Base-by-base conservation (phyloP, 2,888 invertebrate species). In the Lobophora halterata region DNA sequence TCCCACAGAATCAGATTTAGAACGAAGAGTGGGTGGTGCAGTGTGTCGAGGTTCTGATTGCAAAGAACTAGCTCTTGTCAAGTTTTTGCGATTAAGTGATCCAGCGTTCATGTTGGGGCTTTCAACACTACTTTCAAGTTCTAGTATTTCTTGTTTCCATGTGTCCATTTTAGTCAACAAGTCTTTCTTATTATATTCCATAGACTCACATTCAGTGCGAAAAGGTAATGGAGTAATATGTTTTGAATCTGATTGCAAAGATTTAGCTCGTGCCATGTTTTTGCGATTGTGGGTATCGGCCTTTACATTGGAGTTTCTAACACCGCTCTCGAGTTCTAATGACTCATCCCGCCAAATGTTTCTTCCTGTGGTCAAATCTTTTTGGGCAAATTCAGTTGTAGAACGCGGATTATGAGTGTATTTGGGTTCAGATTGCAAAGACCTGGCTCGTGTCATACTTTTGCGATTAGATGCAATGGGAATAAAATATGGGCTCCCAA, bases 1-100 rank as follows among this genome's bases (percentile, higher is more conserved):
- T 28, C 31, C 19, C 8, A 36, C 32, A 10, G 35, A 28, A 13
- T 36, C 42, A 5, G 42, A 42, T 32, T 42, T 42, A 5, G 42
- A 32, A 5, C 36, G 42, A 28, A 2, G 36, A 7, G 19, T 19
- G 10, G 35, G 23, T 26, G 10, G 5, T 5, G 9, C 25, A 9
- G 30, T 7, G 8, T 27, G 27, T 26, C 27, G 17, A 23, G 35
- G 27, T 27, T 41, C 35, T 9, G 35, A 12, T 19, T 41, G 26
- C 19, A 41, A 36, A 21, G 41, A 41, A 3, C 23, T 21, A 3
- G 41, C 18, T 36, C 42, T 36, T 10, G 16, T 14, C 14, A 36
- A 36, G 7, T 32, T 36, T 36, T 28, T 42, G 6, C 20, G 10
- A 3, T 21, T 27, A 2, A 18, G 13, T 34, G 17, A 18, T 32